Evolutionary conservation across 1,140 invertebrate species (phyloP).

Genomic region (Drosophila ogumai): DNA sequence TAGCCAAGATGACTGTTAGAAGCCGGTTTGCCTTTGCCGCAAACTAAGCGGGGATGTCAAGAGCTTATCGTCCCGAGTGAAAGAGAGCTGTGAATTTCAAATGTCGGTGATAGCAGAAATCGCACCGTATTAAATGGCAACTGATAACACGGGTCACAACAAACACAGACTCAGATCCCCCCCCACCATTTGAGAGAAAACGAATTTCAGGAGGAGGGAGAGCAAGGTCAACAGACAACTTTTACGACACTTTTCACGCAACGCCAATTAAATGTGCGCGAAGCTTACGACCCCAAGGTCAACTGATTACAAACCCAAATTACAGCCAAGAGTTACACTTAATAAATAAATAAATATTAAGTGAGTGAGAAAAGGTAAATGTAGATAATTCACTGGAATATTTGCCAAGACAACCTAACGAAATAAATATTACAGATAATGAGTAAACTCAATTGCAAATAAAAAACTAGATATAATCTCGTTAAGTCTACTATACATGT

Average conservation of each 20-base stretch:
- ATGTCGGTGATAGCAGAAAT: conserved; percentile 9
- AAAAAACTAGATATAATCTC: conserved; percentile 6
- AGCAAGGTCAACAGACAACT: conserved; percentile 25
- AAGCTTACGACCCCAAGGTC: conserved; percentile 50
- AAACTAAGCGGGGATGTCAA: conserved; percentile 25
- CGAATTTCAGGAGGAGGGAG: background rate
- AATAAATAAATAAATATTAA: background rate
- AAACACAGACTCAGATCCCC: background rate
- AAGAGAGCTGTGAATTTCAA: background rate
- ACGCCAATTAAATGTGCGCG: conserved; percentile 46
- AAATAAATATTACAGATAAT: conserved; percentile 1
- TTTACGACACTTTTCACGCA: conserved; percentile 56
- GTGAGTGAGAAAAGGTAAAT: background rate
- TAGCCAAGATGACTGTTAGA: conserved; percentile 9
- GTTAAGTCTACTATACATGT: background rate
- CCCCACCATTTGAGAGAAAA: background rate
- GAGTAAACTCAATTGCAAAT: background rate
- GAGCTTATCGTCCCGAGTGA: conserved; percentile 28
- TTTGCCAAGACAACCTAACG: background rate
- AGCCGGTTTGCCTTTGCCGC: conserved; percentile 21
- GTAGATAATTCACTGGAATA: background rate
- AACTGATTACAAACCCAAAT: conserved; percentile 41
- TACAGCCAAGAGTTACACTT: conserved; percentile 27
- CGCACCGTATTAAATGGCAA: background rate
- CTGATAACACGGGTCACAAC: conserved; percentile 40